Percentiles rank a stretch among this genome's conserved stretches.
phyloP scores from a whole-genome alignment of 2,113 vertebrate genomes.

The Panurus biarmicus region DNA sequence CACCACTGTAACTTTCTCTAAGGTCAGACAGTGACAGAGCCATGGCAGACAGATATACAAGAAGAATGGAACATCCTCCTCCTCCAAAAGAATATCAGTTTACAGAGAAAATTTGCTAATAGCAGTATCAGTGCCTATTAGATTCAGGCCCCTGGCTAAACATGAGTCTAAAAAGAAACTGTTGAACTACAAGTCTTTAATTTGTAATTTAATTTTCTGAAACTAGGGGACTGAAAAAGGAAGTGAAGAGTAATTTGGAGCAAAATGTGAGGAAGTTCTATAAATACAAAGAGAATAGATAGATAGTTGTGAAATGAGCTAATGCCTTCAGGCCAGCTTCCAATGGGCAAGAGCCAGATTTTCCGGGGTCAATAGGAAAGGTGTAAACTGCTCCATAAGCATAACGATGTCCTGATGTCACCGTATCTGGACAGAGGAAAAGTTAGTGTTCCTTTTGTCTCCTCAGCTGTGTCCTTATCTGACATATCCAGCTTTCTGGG shows the following conservation, averaged over 20 bases:
- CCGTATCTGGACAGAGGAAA: neutral
- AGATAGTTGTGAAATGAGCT: neutral
- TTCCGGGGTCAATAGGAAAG: neutral
- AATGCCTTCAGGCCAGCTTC: neutral
- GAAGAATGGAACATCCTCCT: neutral
- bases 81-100: neutral
- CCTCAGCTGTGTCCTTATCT: neutral
- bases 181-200: neutral
- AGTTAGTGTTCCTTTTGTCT: neutral
- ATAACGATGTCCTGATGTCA: neutral
- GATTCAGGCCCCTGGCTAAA: neutral
- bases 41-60: neutral
- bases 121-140: neutral
- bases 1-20: neutral
- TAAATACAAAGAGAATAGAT: neutral
- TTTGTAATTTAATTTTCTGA: neutral
- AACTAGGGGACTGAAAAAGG: neutral
- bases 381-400: neutral
- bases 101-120: neutral
- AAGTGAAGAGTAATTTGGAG: neutral
- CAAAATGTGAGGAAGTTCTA: neutral
- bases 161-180: neutral
- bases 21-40: neutral
- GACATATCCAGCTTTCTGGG: neutral
- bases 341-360: neutral